phyloP scores from a whole-genome alignment of 2,797 vertebrate genomes.

The Oreortyx pictus region DNA sequence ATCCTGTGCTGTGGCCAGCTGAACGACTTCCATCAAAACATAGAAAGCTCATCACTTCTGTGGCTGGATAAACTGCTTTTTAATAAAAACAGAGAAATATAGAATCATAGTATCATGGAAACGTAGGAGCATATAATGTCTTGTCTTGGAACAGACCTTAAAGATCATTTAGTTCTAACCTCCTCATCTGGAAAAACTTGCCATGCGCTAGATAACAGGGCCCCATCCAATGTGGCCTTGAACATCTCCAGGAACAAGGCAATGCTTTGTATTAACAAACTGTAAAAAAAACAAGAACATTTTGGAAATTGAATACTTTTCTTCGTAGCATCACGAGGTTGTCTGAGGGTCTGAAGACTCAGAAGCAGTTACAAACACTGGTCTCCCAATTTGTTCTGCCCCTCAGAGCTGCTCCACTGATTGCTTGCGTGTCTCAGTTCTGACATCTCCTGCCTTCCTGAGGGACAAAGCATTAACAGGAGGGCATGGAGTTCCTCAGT shows the following conservation, averaged over 20 bases:
- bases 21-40: not conserved
- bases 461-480: not conserved
- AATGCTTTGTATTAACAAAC: not conserved
- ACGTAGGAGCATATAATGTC: too few species aligned
- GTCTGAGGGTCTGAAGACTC: not conserved
- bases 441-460: fast-evolving
- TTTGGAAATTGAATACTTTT: not conserved
- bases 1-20: not conserved
- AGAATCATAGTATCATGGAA: too few species aligned
- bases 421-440: not conserved
- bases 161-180: too few species aligned
- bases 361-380: not conserved
- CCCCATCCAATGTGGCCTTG: too few species aligned
- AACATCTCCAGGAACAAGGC: too few species aligned
- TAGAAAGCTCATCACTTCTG: not conserved
- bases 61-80: not conserved
- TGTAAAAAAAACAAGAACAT: not conserved
- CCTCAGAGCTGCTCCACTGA: fast-evolving
- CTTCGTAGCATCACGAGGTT: not conserved
- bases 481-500: not conserved
- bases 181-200: too few species aligned
- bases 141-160: too few species aligned
- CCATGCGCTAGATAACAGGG: too few species aligned
- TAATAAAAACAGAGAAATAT: not conserved
- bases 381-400: not conserved